Percentiles rank a stretch among this genome's conserved stretches.
Conservation (phyloP, 2,888 invertebrate species). For the Caenorhabditis japonica region DNA sequence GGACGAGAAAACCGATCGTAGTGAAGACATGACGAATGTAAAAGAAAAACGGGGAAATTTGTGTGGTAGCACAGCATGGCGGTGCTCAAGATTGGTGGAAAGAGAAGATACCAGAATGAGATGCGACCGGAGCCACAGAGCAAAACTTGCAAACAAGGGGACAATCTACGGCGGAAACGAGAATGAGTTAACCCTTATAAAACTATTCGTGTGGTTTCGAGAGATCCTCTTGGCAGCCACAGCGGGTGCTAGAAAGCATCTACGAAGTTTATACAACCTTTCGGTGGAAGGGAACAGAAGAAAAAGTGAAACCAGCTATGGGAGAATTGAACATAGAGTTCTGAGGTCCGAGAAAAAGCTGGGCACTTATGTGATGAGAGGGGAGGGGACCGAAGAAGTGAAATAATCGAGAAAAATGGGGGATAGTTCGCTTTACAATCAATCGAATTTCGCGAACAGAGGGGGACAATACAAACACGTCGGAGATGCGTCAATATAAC, state of each 20-base stretch:
- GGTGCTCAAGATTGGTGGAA: no score
- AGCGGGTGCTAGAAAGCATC: constrained; percentile 10
- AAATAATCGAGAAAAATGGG: constrained; percentile 20
- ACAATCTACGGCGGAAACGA: constrained; percentile 16
- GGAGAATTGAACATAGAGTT: constrained; percentile 1
- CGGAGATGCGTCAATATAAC: constrained; percentile 55
- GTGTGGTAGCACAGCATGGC: no score
- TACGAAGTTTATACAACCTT: constrained; percentile 32
- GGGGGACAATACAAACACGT: constrained; percentile 49
- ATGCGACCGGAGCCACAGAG: no score
- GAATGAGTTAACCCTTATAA: constrained; percentile 26
- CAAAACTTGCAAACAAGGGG: no score
- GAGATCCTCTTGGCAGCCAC: constrained; percentile 19
- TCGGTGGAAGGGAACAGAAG: neutral
- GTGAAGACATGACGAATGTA: no score
- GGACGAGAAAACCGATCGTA: no score
- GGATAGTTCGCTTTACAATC: constrained; percentile 37
- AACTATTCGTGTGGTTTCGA: constrained; percentile 23
- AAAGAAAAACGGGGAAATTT: no score
- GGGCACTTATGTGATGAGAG: constrained; percentile 15
- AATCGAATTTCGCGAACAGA: constrained; percentile 25
- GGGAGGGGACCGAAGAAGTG: constrained; percentile 32
- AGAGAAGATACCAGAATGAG: no score
- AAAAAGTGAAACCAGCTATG: constrained; percentile 44
- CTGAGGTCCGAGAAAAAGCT: constrained; percentile 20